A percentile compares a stretch with the other conserved stretches of the same genome.
Conservation (phyloP, 2,113 vertebrate species). For the Osmerus eperlanus region DNA sequence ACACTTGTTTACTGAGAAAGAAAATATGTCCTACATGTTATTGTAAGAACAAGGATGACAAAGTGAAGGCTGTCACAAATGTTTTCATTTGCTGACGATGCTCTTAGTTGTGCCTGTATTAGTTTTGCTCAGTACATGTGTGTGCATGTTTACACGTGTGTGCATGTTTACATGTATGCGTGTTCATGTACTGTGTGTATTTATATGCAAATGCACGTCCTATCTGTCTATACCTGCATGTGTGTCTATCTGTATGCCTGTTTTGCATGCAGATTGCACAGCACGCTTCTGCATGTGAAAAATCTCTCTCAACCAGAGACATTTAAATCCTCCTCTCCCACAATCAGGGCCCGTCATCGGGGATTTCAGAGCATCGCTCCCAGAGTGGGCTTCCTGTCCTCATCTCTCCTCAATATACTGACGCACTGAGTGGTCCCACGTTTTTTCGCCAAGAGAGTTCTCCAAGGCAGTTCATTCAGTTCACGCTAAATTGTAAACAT, state of each 20-base stretch:
- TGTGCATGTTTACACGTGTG: neutral
- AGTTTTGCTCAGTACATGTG: neutral
- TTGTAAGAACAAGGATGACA: neutral
- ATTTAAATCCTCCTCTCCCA: neutral
- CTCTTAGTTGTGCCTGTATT: neutral
- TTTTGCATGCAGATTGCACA: no score
- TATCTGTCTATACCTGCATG: neutral
- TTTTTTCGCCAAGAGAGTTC: neutral
- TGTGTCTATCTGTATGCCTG: no score
- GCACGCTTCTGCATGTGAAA: neutral
- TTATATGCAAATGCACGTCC: neutral
- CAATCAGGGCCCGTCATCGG: neutral
- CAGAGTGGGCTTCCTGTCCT: neutral
- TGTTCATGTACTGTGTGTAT: neutral
- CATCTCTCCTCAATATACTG: neutral
- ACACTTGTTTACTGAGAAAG: neutral
- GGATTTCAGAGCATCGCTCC: neutral
- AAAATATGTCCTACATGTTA: neutral
- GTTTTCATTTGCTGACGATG: neutral
- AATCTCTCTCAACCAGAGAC: neutral
- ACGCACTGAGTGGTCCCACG: slow-evolving; percentile 5
- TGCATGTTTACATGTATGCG: neutral
- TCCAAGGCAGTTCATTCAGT: slow-evolving; percentile 1
- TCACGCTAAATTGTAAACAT: slow-evolving; percentile 17
- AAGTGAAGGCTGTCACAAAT: neutral